phyloP scores from a whole-genome alignment of 2,888 invertebrate species.

The Sthenelais limicola region DNA sequence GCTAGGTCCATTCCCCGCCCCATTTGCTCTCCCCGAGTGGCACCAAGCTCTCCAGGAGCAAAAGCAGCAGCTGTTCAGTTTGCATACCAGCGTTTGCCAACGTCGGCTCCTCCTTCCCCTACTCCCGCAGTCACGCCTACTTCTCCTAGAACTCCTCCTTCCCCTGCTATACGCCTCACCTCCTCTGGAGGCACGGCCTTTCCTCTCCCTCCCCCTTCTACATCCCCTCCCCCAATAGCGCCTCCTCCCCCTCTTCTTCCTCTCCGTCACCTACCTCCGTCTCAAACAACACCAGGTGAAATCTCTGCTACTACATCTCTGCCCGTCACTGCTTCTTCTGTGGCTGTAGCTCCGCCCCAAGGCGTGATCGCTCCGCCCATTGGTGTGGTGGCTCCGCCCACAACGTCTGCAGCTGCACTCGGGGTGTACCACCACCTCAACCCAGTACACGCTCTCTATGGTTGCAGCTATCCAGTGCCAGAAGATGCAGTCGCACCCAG shows the following conservation, averaged over 20 bases:
- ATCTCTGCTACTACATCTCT: neutral
- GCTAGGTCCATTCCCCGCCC: too few relatives aligned
- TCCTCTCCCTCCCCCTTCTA: neutral
- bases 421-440: conserved; percentile 23
- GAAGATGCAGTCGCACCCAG: conserved; percentile 62
- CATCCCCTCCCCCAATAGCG: neutral
- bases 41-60: conserved; percentile 18
- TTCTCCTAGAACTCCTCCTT: too few relatives aligned
- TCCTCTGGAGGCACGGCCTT: neutral
- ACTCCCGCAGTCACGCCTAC: neutral
- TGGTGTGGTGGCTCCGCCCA: neutral
- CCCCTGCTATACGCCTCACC: conserved; percentile 12
- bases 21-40: too few relatives aligned
- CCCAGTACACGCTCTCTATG: conserved; percentile 54
- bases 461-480: conserved; percentile 67
- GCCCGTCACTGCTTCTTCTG: neutral
- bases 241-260: conserved; percentile 24
- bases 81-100: neutral
- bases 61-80: conserved; percentile 31
- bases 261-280: conserved; percentile 1
- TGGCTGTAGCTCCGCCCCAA: too few relatives aligned
- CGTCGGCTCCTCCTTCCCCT: conserved; percentile 1
- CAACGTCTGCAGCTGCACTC: neutral
- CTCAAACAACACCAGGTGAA: neutral
- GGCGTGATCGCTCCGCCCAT: neutral